Percentiles rank a stretch among this genome's conserved stretches.
phyloP scores from a whole-genome alignment of 2,888 invertebrate species.

The Palloptera scutellata region DNA sequence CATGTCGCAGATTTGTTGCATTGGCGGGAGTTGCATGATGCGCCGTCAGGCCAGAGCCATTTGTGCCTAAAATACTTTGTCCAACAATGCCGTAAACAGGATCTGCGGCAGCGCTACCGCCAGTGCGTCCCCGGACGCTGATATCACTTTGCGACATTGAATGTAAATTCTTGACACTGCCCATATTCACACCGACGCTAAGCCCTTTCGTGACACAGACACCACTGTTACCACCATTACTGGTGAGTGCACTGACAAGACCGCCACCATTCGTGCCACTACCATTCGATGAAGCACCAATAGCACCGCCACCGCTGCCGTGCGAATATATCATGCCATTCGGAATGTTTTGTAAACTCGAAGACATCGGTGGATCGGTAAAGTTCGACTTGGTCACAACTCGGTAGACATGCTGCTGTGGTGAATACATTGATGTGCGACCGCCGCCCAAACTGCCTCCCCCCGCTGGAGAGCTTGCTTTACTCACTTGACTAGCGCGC shows the following conservation, averaged over 20 bases:
- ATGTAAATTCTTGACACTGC: conserved; percentile 59
- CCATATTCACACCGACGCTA: conserved; percentile 50
- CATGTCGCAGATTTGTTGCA: conserved; percentile 56
- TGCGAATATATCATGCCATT: conserved; percentile 62
- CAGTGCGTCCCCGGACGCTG: conserved; percentile 50
- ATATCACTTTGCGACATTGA: conserved; percentile 62
- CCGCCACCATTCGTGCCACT: conserved; percentile 44
- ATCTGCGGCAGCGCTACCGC: conserved; percentile 40
- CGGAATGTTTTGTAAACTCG: conserved; percentile 64
- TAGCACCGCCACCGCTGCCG: conserved; percentile 40
- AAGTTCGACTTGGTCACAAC: conserved; percentile 62
- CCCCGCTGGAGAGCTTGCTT: conserved; percentile 35
- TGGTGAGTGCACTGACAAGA: conserved; percentile 41
- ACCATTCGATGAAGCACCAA: conserved; percentile 43
- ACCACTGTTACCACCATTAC: conserved; percentile 44
- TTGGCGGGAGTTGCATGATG: conserved; percentile 60
- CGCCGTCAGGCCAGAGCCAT: conserved; percentile 51
- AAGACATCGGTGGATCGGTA: conserved; percentile 63
- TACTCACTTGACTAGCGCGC: conserved; percentile 54
- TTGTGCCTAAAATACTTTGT: conserved; percentile 43
- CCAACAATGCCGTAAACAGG: conserved; percentile 39
- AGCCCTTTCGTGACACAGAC: conserved; percentile 43
- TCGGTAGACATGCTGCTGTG: conserved; percentile 61
- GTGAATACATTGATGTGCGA: conserved; percentile 59
- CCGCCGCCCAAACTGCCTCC: conserved; percentile 42